Conservation (phyloP, 2,113 vertebrate species). For the Kryptolebias marmoratus region DNA sequence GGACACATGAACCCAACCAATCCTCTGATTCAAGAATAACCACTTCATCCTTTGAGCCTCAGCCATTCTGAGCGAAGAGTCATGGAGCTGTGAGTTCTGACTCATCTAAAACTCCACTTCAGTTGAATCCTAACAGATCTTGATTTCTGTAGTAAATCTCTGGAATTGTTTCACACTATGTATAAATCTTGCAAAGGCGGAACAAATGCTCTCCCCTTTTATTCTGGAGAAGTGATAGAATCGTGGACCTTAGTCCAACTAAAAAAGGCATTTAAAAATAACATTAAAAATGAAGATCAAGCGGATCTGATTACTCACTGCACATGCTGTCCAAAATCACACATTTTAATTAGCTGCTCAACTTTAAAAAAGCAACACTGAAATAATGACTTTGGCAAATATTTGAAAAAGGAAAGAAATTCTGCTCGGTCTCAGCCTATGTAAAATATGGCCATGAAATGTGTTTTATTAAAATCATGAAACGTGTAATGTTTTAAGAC, state of each 20-base stretch:
- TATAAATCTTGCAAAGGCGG: no score
- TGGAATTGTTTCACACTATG: no score
- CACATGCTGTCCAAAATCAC: slow-evolving; percentile 4
- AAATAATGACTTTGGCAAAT: not conserved
- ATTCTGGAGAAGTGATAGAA: no score
- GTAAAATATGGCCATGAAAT: slow-evolving; percentile 28
- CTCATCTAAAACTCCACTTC: no score
- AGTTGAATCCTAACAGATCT: no score
- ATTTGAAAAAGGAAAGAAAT: slow-evolving; percentile 8
- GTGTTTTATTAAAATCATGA: slow-evolving; percentile 5
- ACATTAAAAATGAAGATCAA: slow-evolving; percentile 12
- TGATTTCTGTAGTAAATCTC: no score
- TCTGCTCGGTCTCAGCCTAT: slow-evolving; percentile 11
- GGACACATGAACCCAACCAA: no score
- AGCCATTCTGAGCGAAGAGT: no score
- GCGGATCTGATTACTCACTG: slow-evolving; percentile 20
- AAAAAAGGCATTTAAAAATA: not conserved
- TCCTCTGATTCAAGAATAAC: no score
- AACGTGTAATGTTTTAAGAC: slow-evolving; percentile 29
- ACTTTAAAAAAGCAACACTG: not conserved
- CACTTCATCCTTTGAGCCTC: no score
- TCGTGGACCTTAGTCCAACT: not conserved
- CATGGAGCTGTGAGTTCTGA: no score
- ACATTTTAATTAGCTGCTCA: slow-evolving; percentile 51
- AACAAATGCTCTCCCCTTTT: no score